A percentile compares a stretch with the other conserved stretches of the same genome.
These are phyloP conservation scores for Antitype chi DNA, from an alignment of 2,888 invertebrate species.

Conservation along the genomic window DNA sequence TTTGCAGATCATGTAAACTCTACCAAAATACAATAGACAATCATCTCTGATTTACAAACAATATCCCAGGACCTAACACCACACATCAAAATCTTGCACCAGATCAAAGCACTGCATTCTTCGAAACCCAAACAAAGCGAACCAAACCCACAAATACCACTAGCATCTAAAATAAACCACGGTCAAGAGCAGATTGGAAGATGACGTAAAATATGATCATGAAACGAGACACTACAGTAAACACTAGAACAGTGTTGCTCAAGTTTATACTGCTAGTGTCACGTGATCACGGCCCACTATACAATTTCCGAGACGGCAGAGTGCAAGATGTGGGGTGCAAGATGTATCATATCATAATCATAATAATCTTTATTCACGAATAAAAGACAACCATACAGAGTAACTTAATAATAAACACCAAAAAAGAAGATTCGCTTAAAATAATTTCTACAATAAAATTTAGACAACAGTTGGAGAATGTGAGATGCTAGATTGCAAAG, in stretches of 20 bases:
- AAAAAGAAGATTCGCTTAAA: no score
- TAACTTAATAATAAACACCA: no score
- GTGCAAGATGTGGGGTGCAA: background rate
- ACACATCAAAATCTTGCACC: conserved; percentile 43
- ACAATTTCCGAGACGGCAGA: background rate
- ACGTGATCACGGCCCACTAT: background rate
- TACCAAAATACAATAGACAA: background rate
- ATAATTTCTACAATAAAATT: no score
- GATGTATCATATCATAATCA: no score
- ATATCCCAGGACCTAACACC: conserved; percentile 20
- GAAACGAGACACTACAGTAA: conserved; percentile 42
- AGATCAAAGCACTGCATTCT: conserved; percentile 53
- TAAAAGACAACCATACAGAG: no score
- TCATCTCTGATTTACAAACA: conserved; percentile 15
- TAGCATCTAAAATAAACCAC: conserved; percentile 53
- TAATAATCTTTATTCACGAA: no score
- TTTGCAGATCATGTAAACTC: background rate
- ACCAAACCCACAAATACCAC: conserved; percentile 36
- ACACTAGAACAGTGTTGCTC: conserved; percentile 38
- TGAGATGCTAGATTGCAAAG: no score
- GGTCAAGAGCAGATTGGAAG: conserved; percentile 51
- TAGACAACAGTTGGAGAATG: no score
- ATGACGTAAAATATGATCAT: conserved; percentile 60
- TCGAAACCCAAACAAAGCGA: conserved; percentile 35
- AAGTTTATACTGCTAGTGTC: conserved; percentile 12